Evolutionary conservation across 2,888 invertebrate species (phyloP), one percentile per base, ranked within the genome.

Genomic region (Listrodromus nycthemerus): DNA sequence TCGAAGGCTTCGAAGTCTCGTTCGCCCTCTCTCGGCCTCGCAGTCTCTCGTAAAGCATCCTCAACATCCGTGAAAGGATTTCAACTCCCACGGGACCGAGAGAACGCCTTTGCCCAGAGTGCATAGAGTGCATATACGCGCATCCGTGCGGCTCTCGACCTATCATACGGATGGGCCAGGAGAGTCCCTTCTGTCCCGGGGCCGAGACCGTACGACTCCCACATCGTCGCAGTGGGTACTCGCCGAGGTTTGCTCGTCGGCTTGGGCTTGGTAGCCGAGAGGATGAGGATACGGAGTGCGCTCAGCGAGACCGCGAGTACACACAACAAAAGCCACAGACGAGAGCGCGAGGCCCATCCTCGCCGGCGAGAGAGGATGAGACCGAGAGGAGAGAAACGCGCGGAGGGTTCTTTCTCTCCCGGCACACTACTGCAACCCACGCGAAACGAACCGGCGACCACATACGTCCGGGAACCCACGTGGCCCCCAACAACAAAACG

Each of bases 21-120:
- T 41, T 52, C 52, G 88, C 88, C 61, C 76, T 50, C 37, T 21
- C 45, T 70, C 50, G 37, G 33, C 3, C 52, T 58, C 37, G 30
- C 16, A 16, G n/a, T 63, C 66, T 74, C 75, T 89, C 89, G 88
- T 89, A 89, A 90, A 91, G 88, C 88, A 91, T 91, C 89, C 86
- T 89, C 88, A 90, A 89, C 88, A 89, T 89, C 89, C 88, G 89
- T 88, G 90, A 90, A 90, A 90, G 91, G 90, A 89, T 90, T 89
- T 88, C 87, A 87, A 91, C 91, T 89, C 90, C 91, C 88, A 91
- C 90, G 88, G 84, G 66, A 76, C 27, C 67, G 86, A 85, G 69
- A 70, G 76, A 66, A 73, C 73, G 74, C 79, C 79, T 79, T 71
- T 66, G 66, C 69, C 41, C 48, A 30, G 74, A 66, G 79, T 79